Base-by-base conservation (phyloP, 2,113 vertebrate species). In the Microtus richardsoni region DNA sequence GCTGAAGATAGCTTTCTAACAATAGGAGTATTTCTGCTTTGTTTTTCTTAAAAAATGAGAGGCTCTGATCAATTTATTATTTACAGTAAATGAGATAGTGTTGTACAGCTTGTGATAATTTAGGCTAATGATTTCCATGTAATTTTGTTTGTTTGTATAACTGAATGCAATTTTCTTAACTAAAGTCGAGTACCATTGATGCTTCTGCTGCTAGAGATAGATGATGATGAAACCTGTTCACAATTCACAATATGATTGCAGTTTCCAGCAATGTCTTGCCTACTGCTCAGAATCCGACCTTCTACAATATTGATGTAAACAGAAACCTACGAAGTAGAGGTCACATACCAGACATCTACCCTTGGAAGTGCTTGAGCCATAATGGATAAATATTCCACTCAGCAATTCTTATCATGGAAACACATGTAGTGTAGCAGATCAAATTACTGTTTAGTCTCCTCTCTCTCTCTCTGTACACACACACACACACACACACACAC, bases 101-200 rank as follows among this genome's bases (percentile, higher is more conserved):
- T 5, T 73, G 9, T 36, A 41, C 21, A 68, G 28, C 47, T 96
- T 94, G 28, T 24, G 22, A 10, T 52, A 89, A 44, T 74, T 95
- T 86, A 85, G 36, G 24, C 33, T 3, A 92, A 71, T 58, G 66
- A 54, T 95, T 91, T 93, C 78, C 28, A 36, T 82, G 28, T 33
- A 16, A n/a, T 78, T 73, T 88, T 94, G 3, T 64, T 88, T 89
- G 1, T 91, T 90, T 88, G 39, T 70, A 68, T 73, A 94, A 74
- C 28, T 62, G 86, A 13, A 70, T 73, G 7, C 49, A 83, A 88
- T 91, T 94, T 68, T 66, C 17, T 94, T 91, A 83, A 88, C 60
- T 70, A 85, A 94, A 82, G 54, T 17, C 54, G 54, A 80, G 7
- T 5, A 71, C 70, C 28, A 74, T 7, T 75, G 70, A 91, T 44